phyloP scores from a whole-genome alignment of 92 coral and sea anemone genomes.

The Bergia puertoricense region DNA sequence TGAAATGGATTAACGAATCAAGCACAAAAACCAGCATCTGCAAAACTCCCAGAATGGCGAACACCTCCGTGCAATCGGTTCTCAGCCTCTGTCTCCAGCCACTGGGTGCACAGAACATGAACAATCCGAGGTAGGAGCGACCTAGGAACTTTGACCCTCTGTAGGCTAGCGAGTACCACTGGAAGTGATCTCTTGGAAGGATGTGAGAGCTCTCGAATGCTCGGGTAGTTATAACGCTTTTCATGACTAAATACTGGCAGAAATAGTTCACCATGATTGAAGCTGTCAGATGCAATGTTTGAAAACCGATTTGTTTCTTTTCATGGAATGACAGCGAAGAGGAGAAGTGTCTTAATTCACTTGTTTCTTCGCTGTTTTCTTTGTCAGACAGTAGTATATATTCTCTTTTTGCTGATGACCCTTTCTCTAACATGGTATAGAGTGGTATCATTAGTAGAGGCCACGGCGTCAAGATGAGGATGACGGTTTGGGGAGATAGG shows the following conservation, averaged over 20 bases:
- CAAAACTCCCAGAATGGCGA: not conserved
- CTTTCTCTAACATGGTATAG: not conserved
- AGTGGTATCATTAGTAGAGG: conserved; percentile 17
- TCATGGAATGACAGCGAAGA: conserved; percentile 2
- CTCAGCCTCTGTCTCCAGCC: not conserved
- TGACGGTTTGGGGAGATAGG: conserved; percentile 28
- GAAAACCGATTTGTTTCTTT: conserved; percentile 3
- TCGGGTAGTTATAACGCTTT: conserved; percentile 26
- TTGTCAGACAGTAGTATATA: not conserved
- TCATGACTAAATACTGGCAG: conserved; percentile 33
- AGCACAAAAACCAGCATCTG: conserved; percentile 11
- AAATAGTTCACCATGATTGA: conserved; percentile 29
- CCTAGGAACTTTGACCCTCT: conserved; percentile 33
- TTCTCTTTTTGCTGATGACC: not conserved
- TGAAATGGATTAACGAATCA: conserved; percentile 15
- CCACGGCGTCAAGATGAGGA: conserved; percentile 31
- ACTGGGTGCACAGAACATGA: conserved; percentile 3
- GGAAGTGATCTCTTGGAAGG: conserved; percentile 43
- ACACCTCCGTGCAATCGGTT: not conserved
- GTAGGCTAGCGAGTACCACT: conserved; percentile 35
- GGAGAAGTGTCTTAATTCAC: not conserved
- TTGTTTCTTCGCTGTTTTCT: not conserved
- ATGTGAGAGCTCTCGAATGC: conserved; percentile 16
- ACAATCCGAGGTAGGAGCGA: conserved; percentile 24
- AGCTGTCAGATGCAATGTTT: conserved; percentile 20